Evolutionary conservation across 2,888 invertebrate genomes (phyloP).

Genomic region (Meganola albula): DNA sequence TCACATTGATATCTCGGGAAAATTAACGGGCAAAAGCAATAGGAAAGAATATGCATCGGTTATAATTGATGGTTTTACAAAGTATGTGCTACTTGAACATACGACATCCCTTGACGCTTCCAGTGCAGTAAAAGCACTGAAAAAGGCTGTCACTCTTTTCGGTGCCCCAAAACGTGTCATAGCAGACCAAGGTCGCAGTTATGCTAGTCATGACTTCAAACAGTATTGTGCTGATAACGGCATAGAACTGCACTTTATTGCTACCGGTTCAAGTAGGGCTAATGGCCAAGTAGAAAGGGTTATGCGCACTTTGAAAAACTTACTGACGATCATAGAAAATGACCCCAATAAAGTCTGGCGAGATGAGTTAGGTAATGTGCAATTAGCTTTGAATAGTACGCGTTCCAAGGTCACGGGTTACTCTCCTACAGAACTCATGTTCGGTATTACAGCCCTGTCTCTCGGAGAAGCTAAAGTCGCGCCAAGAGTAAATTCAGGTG

Average conservation of each 20-base stretch:
- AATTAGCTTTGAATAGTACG: constrained; percentile 21
- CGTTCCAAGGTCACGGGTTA: constrained; percentile 14
- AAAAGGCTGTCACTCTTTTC: constrained; percentile 23
- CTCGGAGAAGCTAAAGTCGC: constrained; percentile 5
- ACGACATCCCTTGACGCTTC: constrained; percentile 12
- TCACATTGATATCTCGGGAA: constrained; percentile 28
- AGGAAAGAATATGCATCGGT: constrained; percentile 27
- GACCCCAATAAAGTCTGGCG: no score
- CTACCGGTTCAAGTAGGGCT: no score
- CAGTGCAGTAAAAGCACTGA: constrained; percentile 14
- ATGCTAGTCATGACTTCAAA: constrained; percentile 17
- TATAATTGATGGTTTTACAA: no score
- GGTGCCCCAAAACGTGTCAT: constrained; percentile 21
- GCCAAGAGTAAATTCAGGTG: not conserved
- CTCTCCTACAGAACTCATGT: constrained; percentile 17
- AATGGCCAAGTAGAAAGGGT: constrained; percentile 4
- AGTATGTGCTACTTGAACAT: constrained; percentile 20
- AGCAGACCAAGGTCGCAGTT: constrained; percentile 23
- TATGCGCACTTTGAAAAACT: constrained; percentile 6
- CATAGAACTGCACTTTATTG: constrained; percentile 25
- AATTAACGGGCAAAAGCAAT: constrained; percentile 6
- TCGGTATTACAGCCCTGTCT: constrained; percentile 11
- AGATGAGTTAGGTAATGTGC: constrained; percentile 21
- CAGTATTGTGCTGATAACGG: constrained; percentile 16
- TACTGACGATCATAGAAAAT: constrained; percentile 6